A percentile compares a stretch with the other conserved stretches of the same genome.
Conservation (phyloP, 2,888 invertebrate genomes). For the Drosophila kambysellisi region DNA sequence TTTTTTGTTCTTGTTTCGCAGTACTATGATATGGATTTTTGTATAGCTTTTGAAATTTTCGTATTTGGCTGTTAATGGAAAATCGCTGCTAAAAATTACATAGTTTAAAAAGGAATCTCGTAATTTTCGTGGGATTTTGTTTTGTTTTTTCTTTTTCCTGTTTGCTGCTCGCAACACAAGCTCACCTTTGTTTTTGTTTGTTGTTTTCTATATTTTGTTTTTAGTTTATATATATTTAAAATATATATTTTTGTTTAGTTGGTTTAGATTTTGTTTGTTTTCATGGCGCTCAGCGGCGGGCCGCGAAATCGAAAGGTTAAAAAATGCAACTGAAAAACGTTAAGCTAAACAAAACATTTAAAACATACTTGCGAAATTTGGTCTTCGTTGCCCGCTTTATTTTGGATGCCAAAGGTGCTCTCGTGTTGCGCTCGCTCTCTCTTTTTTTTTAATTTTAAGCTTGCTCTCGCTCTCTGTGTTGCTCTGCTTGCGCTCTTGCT, state of each 20-base stretch:
- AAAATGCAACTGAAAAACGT: constrained; percentile 48
- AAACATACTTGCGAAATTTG: constrained; percentile 75
- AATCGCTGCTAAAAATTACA: constrained; percentile 50
- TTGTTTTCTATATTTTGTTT: constrained; percentile 14
- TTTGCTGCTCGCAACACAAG: constrained; percentile 42
- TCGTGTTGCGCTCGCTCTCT: constrained; percentile 43
- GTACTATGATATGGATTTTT: constrained; percentile 27
- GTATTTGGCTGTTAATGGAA: constrained; percentile 44
- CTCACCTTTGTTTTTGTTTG: constrained; percentile 41
- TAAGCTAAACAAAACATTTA: constrained; percentile 46
- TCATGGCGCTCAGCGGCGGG: constrained; percentile 17
- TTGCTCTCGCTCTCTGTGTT: constrained; percentile 40
- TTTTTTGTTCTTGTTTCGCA: constrained; percentile 32
- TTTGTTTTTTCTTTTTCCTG: constrained; percentile 5
- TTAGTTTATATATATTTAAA: neutral
- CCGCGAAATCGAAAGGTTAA: constrained; percentile 31
- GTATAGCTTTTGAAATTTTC: constrained; percentile 38
- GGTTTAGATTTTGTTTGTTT: neutral
- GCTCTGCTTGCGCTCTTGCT: constrained; percentile 33
- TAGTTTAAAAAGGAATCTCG: neutral
- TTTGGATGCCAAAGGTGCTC: constrained; percentile 61
- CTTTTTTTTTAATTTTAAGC: constrained; percentile 2
- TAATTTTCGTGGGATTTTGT: constrained; percentile 7
- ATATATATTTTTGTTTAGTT: constrained; percentile 4
- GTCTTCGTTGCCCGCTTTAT: constrained; percentile 44